Percentiles rank a stretch among this genome's conserved stretches.
These are phyloP conservation scores for Drosophila ambigua DNA, from an alignment of 1,140 invertebrate species.

Conservation along the genomic window DNA sequence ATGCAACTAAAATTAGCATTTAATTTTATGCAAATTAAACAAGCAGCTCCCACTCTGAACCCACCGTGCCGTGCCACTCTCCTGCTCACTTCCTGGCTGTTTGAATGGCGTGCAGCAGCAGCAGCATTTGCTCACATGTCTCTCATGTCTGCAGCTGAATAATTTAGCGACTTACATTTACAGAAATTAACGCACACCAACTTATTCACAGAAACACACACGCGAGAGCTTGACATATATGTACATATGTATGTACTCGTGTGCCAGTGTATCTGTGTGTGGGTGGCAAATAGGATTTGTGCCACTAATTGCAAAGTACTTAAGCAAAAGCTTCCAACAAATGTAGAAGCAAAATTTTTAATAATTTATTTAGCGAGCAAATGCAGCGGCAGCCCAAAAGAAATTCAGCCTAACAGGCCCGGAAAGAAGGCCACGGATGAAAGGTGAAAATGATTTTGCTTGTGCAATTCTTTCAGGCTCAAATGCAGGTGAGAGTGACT, in stretches of 20 bases:
- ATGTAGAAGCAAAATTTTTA: conserved; percentile 74
- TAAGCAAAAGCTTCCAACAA: conserved; percentile 80
- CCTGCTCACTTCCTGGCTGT: conserved; percentile 15
- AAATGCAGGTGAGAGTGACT: conserved; percentile 14
- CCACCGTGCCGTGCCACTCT: not conserved
- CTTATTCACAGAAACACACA: conserved; percentile 10
- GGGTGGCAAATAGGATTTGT: conserved; percentile 72
- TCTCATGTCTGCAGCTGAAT: conserved; percentile 71
- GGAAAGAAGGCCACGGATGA: conserved; percentile 15
- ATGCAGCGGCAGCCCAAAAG: conserved; percentile 10
- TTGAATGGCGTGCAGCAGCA: conserved; percentile 27
- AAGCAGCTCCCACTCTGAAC: not conserved
- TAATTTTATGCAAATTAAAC: conserved; percentile 77
- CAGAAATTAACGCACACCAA: conserved; percentile 73
- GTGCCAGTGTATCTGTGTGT: conserved; percentile 12
- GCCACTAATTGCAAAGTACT: conserved; percentile 83
- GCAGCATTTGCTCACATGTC: conserved; percentile 46
- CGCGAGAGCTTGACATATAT: conserved; percentile 8
- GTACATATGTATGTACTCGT: not conserved
- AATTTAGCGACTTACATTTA: conserved; percentile 79
- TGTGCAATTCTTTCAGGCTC: conserved; percentile 41
- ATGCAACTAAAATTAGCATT: conserved; percentile 67
- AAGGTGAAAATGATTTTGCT: not conserved
- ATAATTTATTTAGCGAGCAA: conserved; percentile 72
- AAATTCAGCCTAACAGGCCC: no score